Evolutionary conservation across 2,797 vertebrate species (phyloP).

Genomic region (Clangula hyemalis): DNA sequence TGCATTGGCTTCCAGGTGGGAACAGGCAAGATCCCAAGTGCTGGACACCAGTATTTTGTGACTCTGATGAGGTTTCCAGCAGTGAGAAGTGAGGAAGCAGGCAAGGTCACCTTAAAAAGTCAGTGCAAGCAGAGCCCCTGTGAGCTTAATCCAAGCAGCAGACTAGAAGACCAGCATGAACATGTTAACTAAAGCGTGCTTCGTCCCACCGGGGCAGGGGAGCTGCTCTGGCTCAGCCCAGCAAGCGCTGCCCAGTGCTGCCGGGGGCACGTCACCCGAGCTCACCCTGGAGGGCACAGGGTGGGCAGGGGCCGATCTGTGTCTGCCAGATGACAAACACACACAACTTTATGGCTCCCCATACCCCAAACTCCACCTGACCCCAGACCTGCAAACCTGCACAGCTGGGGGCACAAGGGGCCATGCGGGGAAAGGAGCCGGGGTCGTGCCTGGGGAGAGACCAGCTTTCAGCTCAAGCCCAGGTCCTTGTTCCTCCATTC

Average conservation of each 20-base stretch:
- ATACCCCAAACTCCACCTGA: not conserved
- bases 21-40: not conserved
- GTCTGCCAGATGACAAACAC: not conserved
- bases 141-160: not conserved
- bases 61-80: not conserved
- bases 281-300: not conserved
- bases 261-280: fast-evolving
- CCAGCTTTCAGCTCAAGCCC: not conserved
- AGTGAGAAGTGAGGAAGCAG: not conserved
- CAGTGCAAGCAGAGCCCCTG: not conserved
- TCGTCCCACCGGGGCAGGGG: not conserved
- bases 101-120: not conserved
- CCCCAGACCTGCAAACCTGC: too few species aligned
- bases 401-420: too few species aligned
- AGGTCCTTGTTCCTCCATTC: too few species aligned
- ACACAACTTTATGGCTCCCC: not conserved
- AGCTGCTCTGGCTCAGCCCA: not conserved
- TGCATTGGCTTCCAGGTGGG: not conserved
- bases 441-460: not conserved
- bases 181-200: not conserved
- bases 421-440: too few species aligned
- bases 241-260: fast-evolving
- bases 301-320: too few species aligned
- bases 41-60: not conserved
- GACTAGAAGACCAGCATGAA: conserved; percentile 7